Evolutionary conservation across 1,140 invertebrate genomes (phyloP), one percentile per base, ranked within the genome.

Genomic region (Cotesia typhae): DNA sequence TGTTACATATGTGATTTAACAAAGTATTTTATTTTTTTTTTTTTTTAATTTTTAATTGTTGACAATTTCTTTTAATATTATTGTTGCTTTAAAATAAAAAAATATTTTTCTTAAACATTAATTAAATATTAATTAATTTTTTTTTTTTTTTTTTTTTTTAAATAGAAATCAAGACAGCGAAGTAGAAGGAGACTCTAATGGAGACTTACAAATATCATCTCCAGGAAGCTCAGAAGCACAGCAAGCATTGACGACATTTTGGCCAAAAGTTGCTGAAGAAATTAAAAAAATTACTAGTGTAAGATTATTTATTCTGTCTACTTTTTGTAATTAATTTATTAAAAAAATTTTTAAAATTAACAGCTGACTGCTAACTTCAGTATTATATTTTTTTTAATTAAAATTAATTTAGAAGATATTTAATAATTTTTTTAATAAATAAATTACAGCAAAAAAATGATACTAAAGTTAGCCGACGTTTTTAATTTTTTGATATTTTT

Each of bases 201-300:
- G 84, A 7, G 85, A 85, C 55, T 68, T 85, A 4, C 81, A 85
- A 75, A 85, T 86, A 69, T 82, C 85, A 7, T 84, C 84, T 10
- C 81, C 84, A 2, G 84, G 84, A 4, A 84, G 75, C 76, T 85
- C 85, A 0, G 91, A 92, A 72, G 91, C 92, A 14, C 92, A 93
- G 78, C 88, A 89, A 74, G 88, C 90, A 4, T 84, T 95, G 14
- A 85, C 88, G 51, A 88, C 90, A 59, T 95, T 95, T 83, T 95
- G 94, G 94, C 88, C 89, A 17, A 93, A 92, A 83, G 90, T 92
- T 53, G 91, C 90, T 69, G 92, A 94, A 20, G 93, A 95, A 81
- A 93, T 95, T 63, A 90, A 90, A 82, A 91, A 91, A 76, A 91
- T 94, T 10, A 89, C 87, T 17, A 85, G 88, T 36, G 92, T 93